Base-by-base conservation (phyloP, 2,888 invertebrate species). In the Liposcelis brunnea region DNA sequence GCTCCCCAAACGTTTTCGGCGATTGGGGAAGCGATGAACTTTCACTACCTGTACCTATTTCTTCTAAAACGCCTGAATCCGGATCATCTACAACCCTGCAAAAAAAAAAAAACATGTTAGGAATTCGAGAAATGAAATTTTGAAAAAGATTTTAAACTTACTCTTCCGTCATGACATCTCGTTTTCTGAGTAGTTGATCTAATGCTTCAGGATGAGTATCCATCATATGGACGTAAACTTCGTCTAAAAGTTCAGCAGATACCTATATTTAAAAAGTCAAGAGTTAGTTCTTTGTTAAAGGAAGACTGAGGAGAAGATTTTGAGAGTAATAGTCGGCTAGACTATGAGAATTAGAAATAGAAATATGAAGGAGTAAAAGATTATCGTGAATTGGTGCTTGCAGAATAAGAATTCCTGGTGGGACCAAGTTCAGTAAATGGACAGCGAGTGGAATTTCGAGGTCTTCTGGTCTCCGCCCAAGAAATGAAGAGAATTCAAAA, bases 211-310 rank as follows among this genome's bases (percentile, higher is more conserved):
- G 90, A 63, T 83, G 78, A 14, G 75, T 74, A 60, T 90, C 87
- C 66, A 86, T 75, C 66, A 93, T 75, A 58, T 84, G 77, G 10
- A 83, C 72, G 62, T 89, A 86, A 6, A 90, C 77, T 58, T 89
- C 84, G 60, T 93, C 85, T 52, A 91, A 68, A 44, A 87, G 66
- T 52, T 86, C 85, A 0, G 84, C 78, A 8, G 85, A 74, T 43
- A 90, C 60, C 68, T 70, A 55, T 18, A 50, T 47, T 47, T 44
- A 49, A n/a, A 48, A 42, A 12, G 8, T 12, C 12, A 26, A 26
- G 26, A 8, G 4, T 26, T 26, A 19, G 6, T 37, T 5, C 14
- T 14, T 12, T n/a, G n/a, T n/a, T n/a, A n/a, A n/a, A n/a, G n/a
- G n/a, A n/a, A n/a, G n/a, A n/a, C n/a, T n/a, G n/a, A n/a, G n/a